phyloP scores from a whole-genome alignment of 2,797 vertebrate genomes.

The Eutrigla gurnardus region DNA sequence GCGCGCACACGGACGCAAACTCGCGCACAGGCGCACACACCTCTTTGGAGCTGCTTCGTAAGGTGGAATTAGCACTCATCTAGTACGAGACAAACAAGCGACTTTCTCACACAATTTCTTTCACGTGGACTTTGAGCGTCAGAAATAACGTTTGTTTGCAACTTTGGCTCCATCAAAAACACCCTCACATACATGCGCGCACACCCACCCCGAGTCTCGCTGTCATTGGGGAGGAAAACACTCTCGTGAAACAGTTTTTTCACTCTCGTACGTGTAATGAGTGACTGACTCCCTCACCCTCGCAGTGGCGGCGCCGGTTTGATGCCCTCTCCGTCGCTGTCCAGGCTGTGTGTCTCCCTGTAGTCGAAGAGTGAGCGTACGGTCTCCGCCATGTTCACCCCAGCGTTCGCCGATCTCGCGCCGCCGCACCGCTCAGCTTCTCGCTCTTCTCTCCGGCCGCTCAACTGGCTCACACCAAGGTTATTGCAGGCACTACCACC shows the following conservation, averaged over 20 bases:
- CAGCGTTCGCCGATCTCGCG: constrained; percentile 54
- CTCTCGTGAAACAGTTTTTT: constrained; percentile 28
- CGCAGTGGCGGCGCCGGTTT: constrained; percentile 75
- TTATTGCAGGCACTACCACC: constrained; percentile 77
- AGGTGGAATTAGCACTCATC: constrained; percentile 44
- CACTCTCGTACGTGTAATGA: constrained; percentile 13
- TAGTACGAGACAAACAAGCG: constrained; percentile 7
- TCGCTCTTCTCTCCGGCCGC: constrained; percentile 67
- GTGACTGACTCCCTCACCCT: constrained; percentile 77
- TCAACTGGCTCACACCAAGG: constrained; percentile 79
- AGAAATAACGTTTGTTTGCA: constrained; percentile 43
- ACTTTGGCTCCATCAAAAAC: constrained; percentile 73
- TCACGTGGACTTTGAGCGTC: neutral
- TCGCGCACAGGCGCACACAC: constrained; percentile 55
- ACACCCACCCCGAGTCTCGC: constrained; percentile 69
- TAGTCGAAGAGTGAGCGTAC: constrained; percentile 82
- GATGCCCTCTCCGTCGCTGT: constrained; percentile 81
- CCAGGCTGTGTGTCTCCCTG: constrained; percentile 79
- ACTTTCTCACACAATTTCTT: constrained; percentile 6
- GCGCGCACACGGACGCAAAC: constrained; percentile 30
- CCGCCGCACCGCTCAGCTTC: constrained; percentile 65
- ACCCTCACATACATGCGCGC: constrained; percentile 35
- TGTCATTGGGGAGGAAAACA: constrained; percentile 62
- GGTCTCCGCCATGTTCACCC: constrained; percentile 84
- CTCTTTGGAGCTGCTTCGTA: constrained; percentile 58